Conservation (phyloP, 2,888 invertebrate species). For the Isotomurus palustris region DNA sequence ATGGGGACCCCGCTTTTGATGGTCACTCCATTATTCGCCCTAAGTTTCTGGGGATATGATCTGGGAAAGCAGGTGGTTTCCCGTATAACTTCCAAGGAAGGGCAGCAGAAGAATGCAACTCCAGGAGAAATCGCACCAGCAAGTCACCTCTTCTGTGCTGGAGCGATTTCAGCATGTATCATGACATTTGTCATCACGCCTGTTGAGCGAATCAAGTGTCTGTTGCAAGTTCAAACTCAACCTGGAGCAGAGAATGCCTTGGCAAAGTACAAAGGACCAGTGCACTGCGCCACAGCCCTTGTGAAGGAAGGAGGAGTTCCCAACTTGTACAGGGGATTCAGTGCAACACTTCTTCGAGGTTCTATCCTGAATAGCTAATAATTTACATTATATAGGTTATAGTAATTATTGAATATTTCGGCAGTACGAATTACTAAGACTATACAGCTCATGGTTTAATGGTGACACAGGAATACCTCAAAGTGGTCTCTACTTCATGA, state of each 20-base stretch:
- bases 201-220: conserved; percentile 21
- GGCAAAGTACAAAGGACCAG: conserved; percentile 54
- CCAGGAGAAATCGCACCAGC: neutral
- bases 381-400: too few relatives aligned
- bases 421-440: neutral
- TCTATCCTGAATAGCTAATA: neutral
- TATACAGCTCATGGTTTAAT: neutral
- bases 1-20: conserved; percentile 18
- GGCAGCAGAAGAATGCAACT: too few relatives aligned
- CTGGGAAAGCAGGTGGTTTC: conserved; percentile 9
- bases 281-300: conserved; percentile 57
- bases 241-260: neutral
- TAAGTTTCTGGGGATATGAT: conserved; percentile 17
- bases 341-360: conserved; percentile 57
- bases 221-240: conserved; percentile 15
- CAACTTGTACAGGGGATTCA: conserved; percentile 58
- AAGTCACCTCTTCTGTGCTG: conserved; percentile 12
- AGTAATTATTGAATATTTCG: conserved; percentile 1
- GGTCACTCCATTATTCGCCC: conserved; percentile 17
- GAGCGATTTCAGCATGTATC: conserved; percentile 9
- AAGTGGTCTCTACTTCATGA: conserved; percentile 16
- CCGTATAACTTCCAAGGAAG: neutral
- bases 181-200: conserved; percentile 9
- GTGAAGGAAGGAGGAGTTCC: conserved; percentile 58
- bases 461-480: conserved; percentile 12